A percentile compares a stretch with the other conserved stretches of the same genome.
phyloP scores from a whole-genome alignment of 2,888 invertebrate species.

The Rhamnusium bicolor region DNA sequence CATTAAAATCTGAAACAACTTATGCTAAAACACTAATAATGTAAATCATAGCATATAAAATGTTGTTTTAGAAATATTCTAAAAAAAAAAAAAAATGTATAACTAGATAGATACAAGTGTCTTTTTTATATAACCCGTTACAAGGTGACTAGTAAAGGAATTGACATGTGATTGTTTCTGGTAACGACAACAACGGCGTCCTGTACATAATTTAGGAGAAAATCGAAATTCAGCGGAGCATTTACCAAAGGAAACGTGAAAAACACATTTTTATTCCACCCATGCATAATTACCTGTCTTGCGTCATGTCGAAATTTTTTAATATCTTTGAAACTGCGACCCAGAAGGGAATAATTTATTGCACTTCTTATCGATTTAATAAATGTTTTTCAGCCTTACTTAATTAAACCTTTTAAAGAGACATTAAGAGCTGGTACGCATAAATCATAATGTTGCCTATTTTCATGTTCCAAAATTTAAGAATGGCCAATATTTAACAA shows the following conservation, averaged over 20 bases:
- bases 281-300: conserved; percentile 9
- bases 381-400: background rate
- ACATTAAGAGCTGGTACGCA: background rate
- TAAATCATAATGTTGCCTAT: too few species aligned
- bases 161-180: background rate
- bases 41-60: too few species aligned
- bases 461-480: too few species aligned
- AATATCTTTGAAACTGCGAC: background rate
- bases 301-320: too few species aligned
- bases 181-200: background rate
- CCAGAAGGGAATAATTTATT: background rate
- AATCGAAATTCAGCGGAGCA: background rate
- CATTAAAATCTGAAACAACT: too few species aligned
- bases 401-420: background rate
- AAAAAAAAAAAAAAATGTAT: too few species aligned
- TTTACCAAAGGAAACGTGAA: background rate
- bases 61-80: too few species aligned
- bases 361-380: background rate
- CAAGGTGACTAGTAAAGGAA: background rate
- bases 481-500: too few species aligned
- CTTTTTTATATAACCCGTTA: background rate
- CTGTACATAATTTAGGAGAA: background rate
- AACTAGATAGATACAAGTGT: too few species aligned
- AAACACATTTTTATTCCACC: conserved; percentile 1
- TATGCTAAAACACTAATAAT: too few species aligned